Percentiles rank a stretch among this genome's conserved stretches.
Conservation (phyloP, 2,888 invertebrate genomes). For the Tachina lurida region DNA sequence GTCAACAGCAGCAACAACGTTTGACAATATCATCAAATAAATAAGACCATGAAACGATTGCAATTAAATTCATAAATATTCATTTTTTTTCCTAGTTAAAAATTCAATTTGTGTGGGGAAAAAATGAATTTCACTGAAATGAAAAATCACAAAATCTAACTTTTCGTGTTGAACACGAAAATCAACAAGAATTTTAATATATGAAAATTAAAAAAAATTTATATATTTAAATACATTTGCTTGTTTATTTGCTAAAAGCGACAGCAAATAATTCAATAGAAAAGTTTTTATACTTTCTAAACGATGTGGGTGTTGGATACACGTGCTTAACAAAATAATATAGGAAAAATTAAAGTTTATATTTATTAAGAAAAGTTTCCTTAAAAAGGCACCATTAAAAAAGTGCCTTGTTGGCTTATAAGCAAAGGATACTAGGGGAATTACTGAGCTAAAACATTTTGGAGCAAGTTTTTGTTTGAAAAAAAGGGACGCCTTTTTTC, state of each 20-base stretch:
- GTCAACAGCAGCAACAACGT: neutral
- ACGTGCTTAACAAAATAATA: no score
- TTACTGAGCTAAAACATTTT: no score
- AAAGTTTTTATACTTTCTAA: neutral
- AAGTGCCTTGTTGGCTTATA: no score
- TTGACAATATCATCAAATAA: constrained; percentile 7
- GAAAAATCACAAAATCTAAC: neutral
- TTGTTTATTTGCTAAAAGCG: constrained; percentile 1
- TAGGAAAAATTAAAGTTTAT: no score
- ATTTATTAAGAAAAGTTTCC: no score
- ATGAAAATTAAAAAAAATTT: neutral
- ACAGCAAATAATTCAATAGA: neutral
- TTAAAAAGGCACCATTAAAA: no score
- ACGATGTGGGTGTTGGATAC: no score
- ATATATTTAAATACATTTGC: neutral
- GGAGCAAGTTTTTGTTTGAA: no score
- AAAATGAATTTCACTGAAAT: neutral
- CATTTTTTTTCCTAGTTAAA: constrained; percentile 43
- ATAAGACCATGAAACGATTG: constrained; percentile 45
- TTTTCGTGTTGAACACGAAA: constrained; percentile 24
- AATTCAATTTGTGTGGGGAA: constrained; percentile 43
- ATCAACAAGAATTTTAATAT: constrained; percentile 10
- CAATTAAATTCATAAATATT: constrained; percentile 69
- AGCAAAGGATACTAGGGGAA: no score
- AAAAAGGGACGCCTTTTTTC: no score